Evolutionary conservation across 2,113 vertebrate species (phyloP), one percentile per base, ranked within the genome.

Genomic region (Anoplopoma fimbria): DNA sequence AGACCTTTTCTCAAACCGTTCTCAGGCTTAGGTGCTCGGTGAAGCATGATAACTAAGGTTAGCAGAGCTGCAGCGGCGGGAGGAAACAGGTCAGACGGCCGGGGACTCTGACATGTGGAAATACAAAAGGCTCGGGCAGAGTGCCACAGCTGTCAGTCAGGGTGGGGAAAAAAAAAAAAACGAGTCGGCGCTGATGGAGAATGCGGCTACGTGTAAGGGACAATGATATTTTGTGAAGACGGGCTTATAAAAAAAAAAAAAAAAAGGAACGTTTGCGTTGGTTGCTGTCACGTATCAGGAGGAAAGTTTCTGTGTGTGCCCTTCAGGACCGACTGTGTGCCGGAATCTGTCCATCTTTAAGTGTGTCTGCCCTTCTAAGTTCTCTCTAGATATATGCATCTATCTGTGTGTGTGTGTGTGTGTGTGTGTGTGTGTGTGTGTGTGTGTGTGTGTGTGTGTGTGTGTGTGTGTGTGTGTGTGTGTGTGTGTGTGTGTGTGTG

Each of bases 1-100:
- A 69, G 84, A 84, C 81, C 79, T 25, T 58, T 78, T 13, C 64
- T 78, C 40, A 38, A 51, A 72, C 62, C 60, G 49, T 84, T 89
- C 63, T 75, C 83, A 73, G 77, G 84, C 81, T 90, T 89, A 88
- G 86, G 79, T 87, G 88, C 90, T 87, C 69, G 45, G 81, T 83
- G 84, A 79, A 87, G 88, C 91, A 84, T 84, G 88, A 77, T 90
- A 86, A 90, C 85, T 73, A 83, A 88, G 87, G 88, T 90, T 90
- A 91, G 87, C 90, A 79, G 84, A 88, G 83, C 60, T 42, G 76
- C 31, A 36, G 75, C 33, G 31, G 79, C 71, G 77, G 77, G 68
- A 87, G 72, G 78, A 42, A 31, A 51, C 74, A 80, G 82, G 84
- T 85, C 85, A 88, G 73, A 81, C 78, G 55, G 75, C 38, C 38